phyloP scores from a whole-genome alignment of 2,797 vertebrate genomes.

The Tarsius wallacei region DNA sequence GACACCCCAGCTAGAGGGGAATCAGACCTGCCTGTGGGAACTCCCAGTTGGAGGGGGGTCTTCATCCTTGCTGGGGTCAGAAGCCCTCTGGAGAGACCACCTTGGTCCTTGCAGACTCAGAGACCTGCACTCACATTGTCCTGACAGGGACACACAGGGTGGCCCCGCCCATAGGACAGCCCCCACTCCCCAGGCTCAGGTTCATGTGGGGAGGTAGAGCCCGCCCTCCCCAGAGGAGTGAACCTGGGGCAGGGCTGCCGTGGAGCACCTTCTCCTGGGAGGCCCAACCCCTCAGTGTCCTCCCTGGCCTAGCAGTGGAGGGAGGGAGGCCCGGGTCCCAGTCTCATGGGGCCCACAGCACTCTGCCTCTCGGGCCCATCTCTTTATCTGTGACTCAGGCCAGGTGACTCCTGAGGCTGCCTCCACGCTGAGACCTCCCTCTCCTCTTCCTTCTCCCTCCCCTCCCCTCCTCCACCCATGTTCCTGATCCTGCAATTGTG shows the following conservation, averaged over 20 bases:
- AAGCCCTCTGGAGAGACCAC: background rate
- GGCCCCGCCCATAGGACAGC: rapidly evolving
- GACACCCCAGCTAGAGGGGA: background rate
- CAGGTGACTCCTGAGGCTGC: background rate
- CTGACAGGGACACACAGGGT: background rate
- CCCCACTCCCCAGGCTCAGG: background rate
- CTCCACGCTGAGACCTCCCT: rapidly evolving
- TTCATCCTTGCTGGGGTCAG: background rate
- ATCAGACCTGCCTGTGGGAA: background rate
- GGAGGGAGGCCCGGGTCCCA: background rate
- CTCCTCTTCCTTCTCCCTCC: rapidly evolving
- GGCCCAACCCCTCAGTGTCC: background rate
- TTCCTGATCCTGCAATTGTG: background rate
- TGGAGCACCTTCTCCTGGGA: background rate
- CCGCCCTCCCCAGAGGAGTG: no score
- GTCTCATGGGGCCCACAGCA: background rate
- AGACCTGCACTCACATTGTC: background rate
- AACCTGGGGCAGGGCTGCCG: background rate
- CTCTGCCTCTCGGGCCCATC: no score
- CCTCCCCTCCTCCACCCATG: background rate
- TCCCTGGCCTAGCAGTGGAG: background rate
- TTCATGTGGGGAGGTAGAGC: background rate
- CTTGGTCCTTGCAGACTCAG: background rate
- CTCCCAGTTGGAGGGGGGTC: no score
- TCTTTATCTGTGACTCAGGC: background rate